These are phyloP conservation scores for Strigamia transsilvanica DNA, from an alignment of 2,888 invertebrate species.

Conservation along the genomic window DNA sequence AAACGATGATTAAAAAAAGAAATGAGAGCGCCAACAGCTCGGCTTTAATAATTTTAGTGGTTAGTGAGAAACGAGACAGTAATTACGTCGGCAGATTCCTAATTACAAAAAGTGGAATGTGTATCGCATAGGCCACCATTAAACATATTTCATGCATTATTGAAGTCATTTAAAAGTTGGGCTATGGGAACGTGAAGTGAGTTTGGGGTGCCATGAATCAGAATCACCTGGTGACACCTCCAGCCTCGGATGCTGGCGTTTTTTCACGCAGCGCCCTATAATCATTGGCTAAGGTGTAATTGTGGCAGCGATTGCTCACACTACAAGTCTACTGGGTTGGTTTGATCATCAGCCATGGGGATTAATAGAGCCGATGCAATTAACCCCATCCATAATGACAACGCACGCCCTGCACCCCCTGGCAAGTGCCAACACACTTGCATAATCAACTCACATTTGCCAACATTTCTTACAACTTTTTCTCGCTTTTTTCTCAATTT, in stretches of 20 bases:
- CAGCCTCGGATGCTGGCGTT: constrained; percentile 30
- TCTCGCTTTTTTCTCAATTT: too few relatives aligned
- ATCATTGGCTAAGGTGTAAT: constrained; percentile 35
- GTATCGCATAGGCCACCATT: constrained; percentile 26
- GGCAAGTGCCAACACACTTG: constrained; percentile 10
- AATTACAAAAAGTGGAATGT: background rate
- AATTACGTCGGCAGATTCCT: background rate
- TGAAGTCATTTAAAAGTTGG: background rate
- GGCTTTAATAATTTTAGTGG: background rate
- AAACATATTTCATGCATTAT: constrained; percentile 20
- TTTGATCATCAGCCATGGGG: constrained; percentile 31
- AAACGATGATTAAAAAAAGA: too few relatives aligned
- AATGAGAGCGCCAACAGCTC: background rate
- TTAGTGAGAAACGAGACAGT: constrained; percentile 7
- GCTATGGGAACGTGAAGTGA: background rate
- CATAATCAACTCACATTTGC: background rate
- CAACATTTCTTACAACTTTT: background rate
- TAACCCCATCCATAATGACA: constrained; percentile 31
- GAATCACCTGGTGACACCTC: constrained; percentile 27
- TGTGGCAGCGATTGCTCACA: constrained; percentile 12
- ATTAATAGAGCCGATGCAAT: constrained; percentile 26
- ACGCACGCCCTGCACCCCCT: constrained; percentile 1
- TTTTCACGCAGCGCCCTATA: constrained; percentile 1
- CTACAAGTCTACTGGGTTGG: background rate
- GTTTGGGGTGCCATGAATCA: constrained; percentile 1